Percentiles rank a stretch among this genome's conserved stretches.
phyloP scores from a whole-genome alignment of 2,888 invertebrate species.

The Caenorhabditis doughertyi region DNA sequence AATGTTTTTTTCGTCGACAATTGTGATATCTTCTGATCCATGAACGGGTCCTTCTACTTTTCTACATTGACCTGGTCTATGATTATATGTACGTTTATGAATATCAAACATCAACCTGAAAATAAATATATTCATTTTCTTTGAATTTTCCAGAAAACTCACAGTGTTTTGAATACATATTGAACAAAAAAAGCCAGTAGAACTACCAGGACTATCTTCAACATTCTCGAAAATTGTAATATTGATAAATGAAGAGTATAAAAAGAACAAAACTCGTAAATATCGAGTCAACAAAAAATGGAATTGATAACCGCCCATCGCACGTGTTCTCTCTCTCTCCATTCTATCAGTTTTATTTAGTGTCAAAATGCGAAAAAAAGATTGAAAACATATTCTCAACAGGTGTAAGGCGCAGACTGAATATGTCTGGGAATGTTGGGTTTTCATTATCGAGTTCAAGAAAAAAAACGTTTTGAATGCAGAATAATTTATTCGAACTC shows the following conservation, averaged over 20 bases:
- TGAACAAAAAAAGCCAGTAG: slow-evolving; percentile 45
- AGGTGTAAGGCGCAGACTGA: too few relatives aligned
- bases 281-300: slow-evolving; percentile 26
- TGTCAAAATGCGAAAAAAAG: slow-evolving; percentile 8
- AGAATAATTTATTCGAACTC: slow-evolving; percentile 46
- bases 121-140: background rate
- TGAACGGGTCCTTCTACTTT: slow-evolving; percentile 65
- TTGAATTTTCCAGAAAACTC: slow-evolving; percentile 25
- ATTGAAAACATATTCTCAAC: background rate
- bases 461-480: slow-evolving; percentile 18
- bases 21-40: slow-evolving; percentile 73
- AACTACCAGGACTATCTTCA: slow-evolving; percentile 32
- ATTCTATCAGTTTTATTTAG: slow-evolving; percentile 9
- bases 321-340: slow-evolving; percentile 32
- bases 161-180: slow-evolving; percentile 60
- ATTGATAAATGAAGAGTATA: background rate
- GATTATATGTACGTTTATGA: slow-evolving; percentile 67
- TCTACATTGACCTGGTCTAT: slow-evolving; percentile 68
- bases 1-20: slow-evolving; percentile 60
- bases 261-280: background rate
- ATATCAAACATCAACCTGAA: slow-evolving; percentile 64
- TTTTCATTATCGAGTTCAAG: background rate
- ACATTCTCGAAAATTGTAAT: background rate
- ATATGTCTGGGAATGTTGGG: background rate
- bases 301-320: slow-evolving; percentile 25